Percentiles rank a stretch among this genome's conserved stretches.
Evolutionary conservation across 2,113 vertebrate genomes (phyloP).

Genomic region (Carassius carassius): DNA sequence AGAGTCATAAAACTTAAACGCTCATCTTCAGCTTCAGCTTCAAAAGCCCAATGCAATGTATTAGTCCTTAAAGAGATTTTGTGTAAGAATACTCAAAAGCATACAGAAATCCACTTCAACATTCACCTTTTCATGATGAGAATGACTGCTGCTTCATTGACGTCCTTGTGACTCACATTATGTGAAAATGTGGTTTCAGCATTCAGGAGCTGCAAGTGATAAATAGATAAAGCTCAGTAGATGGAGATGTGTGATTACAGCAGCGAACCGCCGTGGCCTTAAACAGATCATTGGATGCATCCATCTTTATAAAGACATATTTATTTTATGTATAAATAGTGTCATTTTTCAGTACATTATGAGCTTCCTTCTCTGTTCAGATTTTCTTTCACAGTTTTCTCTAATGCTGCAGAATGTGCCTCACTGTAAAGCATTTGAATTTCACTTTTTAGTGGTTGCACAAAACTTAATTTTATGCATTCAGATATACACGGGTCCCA

Average conservation of each 20-base stretch:
- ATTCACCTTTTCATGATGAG: not conserved
- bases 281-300: not conserved
- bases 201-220: not conserved
- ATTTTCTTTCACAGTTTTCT: not conserved
- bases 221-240: not conserved
- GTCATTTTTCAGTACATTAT: not conserved
- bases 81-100: not conserved
- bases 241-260: constrained; percentile 1
- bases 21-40: not conserved
- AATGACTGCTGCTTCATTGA: not conserved
- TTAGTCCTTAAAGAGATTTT: not conserved
- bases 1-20: not conserved
- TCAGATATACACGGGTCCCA: not conserved
- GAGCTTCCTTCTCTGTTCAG: not conserved
- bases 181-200: constrained; percentile 2
- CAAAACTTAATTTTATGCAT: not conserved
- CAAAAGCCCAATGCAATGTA: not conserved
- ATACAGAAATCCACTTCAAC: not conserved
- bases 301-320: constrained; percentile 2
- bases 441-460: not conserved
- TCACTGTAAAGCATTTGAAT: not conserved
- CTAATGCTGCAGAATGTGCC: not conserved
- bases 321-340: not conserved
- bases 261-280: not conserved
- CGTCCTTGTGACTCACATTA: not conserved